A percentile compares a stretch with the other conserved stretches of the same genome.
These are phyloP conservation scores for Zoanthus gigantus DNA, from an alignment of 92 coral and sea anemone species.

Conservation along the genomic window DNA sequence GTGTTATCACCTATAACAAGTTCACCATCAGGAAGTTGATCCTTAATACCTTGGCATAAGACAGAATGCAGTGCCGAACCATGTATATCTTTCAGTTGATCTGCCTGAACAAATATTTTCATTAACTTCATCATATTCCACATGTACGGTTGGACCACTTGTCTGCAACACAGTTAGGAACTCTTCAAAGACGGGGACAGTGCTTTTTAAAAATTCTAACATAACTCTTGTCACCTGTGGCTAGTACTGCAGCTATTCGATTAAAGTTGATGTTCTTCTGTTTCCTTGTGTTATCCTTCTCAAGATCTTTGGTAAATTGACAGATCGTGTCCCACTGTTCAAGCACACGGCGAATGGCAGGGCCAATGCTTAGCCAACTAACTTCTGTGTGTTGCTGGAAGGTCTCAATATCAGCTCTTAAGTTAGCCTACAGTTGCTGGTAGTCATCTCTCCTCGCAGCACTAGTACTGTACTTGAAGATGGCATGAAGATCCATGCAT, in stretches of 20 bases:
- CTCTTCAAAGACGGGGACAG: slow-evolving; percentile 50
- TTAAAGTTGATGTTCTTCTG: slow-evolving; percentile 51
- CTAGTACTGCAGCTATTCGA: slow-evolving; percentile 35
- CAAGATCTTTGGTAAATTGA: slow-evolving; percentile 38
- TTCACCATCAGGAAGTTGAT: slow-evolving; percentile 52
- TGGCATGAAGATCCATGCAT: slow-evolving; percentile 38
- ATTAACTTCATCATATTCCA: slow-evolving; percentile 44
- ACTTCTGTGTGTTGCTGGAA: slow-evolving; percentile 34
- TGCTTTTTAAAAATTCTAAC: slow-evolving; percentile 56
- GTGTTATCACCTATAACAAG: slow-evolving; percentile 63
- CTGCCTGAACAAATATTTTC: slow-evolving; percentile 52
- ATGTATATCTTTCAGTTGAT: slow-evolving; percentile 39
- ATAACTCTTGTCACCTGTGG: slow-evolving; percentile 37
- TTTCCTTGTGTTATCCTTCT: slow-evolving; percentile 52
- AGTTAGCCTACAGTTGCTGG: slow-evolving; percentile 16
- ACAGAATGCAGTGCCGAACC: slow-evolving; percentile 54
- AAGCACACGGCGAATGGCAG: slow-evolving; percentile 44
- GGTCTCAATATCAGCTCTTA: slow-evolving; percentile 31
- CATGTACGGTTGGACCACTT: slow-evolving; percentile 51
- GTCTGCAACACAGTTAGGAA: slow-evolving; percentile 56
- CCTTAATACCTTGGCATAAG: slow-evolving; percentile 50
- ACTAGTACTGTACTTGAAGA: slow-evolving; percentile 33
- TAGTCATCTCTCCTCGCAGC: slow-evolving; percentile 50
- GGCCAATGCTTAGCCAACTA: slow-evolving; percentile 41
- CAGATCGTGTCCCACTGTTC: slow-evolving; percentile 60